These are phyloP conservation scores for Blastobasis lacticolella DNA, from an alignment of 2,888 invertebrate species.

Conservation along the genomic window DNA sequence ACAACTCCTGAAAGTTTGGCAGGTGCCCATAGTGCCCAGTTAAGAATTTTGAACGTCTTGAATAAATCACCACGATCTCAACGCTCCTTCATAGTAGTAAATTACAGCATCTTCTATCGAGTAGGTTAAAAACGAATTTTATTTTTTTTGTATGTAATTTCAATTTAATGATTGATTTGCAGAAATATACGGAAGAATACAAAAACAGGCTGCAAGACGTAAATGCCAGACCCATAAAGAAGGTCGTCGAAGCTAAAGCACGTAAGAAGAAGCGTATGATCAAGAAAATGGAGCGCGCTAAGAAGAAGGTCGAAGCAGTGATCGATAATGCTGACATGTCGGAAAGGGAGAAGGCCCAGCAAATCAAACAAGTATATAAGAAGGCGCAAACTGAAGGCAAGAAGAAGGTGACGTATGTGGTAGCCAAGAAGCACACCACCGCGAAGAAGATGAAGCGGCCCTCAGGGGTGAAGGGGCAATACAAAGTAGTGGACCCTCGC, in stretches of 20 bases:
- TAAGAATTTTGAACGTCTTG: too few relatives aligned
- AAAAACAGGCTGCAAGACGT: constrained; percentile 87
- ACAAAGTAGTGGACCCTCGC: constrained; percentile 95
- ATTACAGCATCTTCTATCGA: too few relatives aligned
- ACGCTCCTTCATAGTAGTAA: too few relatives aligned
- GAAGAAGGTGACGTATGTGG: constrained; percentile 93
- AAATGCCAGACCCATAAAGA: constrained; percentile 96
- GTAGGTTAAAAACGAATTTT: too few relatives aligned
- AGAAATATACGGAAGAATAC: constrained; percentile 90
- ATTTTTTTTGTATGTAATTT: too few relatives aligned
- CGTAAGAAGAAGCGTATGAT: constrained; percentile 94
- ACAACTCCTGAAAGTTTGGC: too few relatives aligned
- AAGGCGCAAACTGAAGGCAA: constrained; percentile 90
- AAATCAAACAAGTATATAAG: constrained; percentile 94
- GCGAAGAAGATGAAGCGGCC: constrained; percentile 86
- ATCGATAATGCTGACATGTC: constrained; percentile 92
- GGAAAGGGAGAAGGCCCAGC: constrained; percentile 93
- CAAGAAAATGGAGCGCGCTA: constrained; percentile 91
- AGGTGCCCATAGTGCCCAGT: too few relatives aligned
- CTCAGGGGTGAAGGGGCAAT: constrained; percentile 91
- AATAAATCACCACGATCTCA: too few relatives aligned
- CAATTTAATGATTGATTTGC: constrained; percentile 22
- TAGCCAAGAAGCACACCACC: constrained; percentile 89
- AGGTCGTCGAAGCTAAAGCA: constrained; percentile 97
- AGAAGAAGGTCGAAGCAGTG: constrained; percentile 96